Evolutionary conservation across 2,113 vertebrate genomes (phyloP).

Genomic region (Erinaceus europaeus): DNA sequence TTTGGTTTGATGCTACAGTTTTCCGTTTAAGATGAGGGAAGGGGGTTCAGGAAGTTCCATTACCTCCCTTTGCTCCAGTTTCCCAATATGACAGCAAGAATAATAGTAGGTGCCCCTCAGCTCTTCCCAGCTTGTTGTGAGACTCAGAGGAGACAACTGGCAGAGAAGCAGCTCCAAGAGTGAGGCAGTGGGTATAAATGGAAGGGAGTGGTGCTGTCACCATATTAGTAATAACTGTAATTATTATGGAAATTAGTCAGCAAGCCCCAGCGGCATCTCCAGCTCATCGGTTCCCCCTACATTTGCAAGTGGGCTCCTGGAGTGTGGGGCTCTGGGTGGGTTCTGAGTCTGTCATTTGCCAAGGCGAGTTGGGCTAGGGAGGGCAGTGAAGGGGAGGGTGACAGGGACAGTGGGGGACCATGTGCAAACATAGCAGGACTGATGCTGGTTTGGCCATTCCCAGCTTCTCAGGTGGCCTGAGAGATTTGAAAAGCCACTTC

Average conservation of each 20-base stretch:
- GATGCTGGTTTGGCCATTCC: background rate
- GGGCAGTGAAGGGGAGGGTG: background rate
- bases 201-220: slow-evolving; percentile 57
- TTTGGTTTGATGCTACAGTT: background rate
- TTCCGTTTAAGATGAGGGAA: background rate
- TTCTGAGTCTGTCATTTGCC: background rate
- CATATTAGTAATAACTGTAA: slow-evolving; percentile 62
- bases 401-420: fast-evolving
- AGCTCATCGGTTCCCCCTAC: background rate
- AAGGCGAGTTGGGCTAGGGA: background rate
- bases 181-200: background rate
- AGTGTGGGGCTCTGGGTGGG: background rate
- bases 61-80: slow-evolving; percentile 35
- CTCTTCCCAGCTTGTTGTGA: background rate
- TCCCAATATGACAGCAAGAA: slow-evolving; percentile 38
- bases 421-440: fast-evolving
- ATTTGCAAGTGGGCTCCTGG: background rate
- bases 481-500: background rate
- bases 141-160: background rate
- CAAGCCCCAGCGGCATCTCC: slow-evolving; percentile 40
- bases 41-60: slow-evolving; percentile 46
- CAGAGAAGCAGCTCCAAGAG: background rate
- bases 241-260: slow-evolving; percentile 72
- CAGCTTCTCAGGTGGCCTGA: background rate
- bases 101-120: background rate